phyloP scores from a whole-genome alignment of 2,113 vertebrate genomes.

The Dicentrarchus labrax region DNA sequence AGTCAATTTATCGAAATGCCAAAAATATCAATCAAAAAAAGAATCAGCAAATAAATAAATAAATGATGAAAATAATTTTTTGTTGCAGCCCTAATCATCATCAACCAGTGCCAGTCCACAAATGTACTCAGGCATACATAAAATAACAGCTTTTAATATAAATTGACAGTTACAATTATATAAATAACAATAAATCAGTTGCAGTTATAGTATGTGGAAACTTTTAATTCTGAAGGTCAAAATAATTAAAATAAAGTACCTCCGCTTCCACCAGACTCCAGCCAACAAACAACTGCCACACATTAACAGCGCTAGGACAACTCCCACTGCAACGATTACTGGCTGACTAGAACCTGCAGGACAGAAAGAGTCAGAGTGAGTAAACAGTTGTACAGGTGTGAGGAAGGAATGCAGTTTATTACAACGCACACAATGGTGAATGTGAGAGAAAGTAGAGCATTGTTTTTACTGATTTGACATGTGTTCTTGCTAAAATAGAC shows the following conservation, averaged over 20 bases:
- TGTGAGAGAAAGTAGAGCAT: background rate
- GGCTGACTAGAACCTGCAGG: conserved; percentile 75
- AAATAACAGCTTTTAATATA: background rate
- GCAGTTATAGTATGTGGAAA: background rate
- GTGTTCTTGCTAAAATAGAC: background rate
- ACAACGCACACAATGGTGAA: conserved; percentile 7
- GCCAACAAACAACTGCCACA: conserved; percentile 84
- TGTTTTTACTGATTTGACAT: background rate
- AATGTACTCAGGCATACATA: background rate
- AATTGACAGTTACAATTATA: background rate
- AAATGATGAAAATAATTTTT: background rate
- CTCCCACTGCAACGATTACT: conserved; percentile 83
- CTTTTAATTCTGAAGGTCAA: too few relatives aligned
- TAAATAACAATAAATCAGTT: too few relatives aligned
- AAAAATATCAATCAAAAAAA: background rate
- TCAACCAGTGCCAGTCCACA: background rate
- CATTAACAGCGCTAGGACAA: conserved; percentile 83
- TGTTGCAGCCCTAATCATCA: background rate
- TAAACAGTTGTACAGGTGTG: conserved; percentile 30
- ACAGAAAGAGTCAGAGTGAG: conserved; percentile 7
- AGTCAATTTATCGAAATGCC: background rate
- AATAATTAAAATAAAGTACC: conserved; percentile 82
- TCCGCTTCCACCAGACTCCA: conserved; percentile 86
- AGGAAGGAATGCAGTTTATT: conserved; percentile 44
- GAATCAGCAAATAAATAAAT: too few relatives aligned